A percentile compares a stretch with the other conserved stretches of the same genome.
Conservation (phyloP, 2,797 vertebrate genomes). For the Anomalospiza imberbis region DNA sequence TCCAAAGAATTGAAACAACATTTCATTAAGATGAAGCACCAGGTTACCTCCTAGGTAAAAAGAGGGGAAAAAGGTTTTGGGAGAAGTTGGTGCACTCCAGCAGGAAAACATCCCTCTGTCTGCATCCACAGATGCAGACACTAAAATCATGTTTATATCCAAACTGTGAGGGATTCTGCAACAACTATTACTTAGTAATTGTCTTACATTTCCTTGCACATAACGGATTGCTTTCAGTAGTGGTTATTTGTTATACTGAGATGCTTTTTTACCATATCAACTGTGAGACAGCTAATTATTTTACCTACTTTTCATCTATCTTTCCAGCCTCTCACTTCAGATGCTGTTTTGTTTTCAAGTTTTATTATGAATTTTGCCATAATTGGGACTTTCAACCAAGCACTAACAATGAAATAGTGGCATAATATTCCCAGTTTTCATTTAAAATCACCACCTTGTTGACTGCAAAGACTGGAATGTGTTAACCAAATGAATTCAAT, state of each 20-base stretch:
- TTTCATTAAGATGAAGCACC: neutral
- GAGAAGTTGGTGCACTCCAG: neutral
- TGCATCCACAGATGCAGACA: neutral
- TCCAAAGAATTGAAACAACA: neutral
- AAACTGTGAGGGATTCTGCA: neutral
- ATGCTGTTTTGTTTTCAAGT: neutral
- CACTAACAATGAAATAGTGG: neutral
- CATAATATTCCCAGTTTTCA: neutral
- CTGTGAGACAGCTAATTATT: neutral
- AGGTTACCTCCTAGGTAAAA: neutral
- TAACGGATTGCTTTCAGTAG: neutral
- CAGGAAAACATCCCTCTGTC: neutral
- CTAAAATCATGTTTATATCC: neutral
- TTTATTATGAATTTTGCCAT: neutral
- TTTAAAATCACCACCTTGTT: neutral
- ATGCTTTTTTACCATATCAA: neutral
- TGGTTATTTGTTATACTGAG: neutral
- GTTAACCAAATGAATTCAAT: neutral
- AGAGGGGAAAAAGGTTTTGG: neutral
- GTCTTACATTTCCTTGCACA: neutral
- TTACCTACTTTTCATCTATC: neutral
- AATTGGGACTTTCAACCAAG: neutral
- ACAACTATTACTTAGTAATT: neutral
- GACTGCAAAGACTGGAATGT: neutral
- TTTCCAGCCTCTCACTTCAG: neutral